Percentiles rank a stretch among this genome's conserved stretches.
Conservation (phyloP, 1,140 invertebrate species). For the Steinernema khuongi region DNA sequence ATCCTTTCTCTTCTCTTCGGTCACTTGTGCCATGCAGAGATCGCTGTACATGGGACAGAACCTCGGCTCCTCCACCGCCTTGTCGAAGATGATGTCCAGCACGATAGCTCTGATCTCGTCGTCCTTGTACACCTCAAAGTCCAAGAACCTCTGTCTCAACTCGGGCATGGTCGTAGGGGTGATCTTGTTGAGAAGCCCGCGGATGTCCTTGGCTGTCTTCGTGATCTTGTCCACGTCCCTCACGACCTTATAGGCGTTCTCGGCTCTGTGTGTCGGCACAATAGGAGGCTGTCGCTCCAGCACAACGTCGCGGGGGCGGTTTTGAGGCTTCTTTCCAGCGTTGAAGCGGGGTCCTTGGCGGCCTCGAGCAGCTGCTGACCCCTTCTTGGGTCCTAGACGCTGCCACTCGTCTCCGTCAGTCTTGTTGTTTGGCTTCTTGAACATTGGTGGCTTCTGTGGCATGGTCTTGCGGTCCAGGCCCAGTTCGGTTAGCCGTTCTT, state of each 20-base stretch:
- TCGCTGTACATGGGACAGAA: conserved; percentile 54
- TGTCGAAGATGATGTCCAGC: conserved; percentile 54
- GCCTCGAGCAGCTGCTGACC: conserved; percentile 8
- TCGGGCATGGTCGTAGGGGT: conserved; percentile 48
- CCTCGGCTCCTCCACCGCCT: conserved; percentile 54
- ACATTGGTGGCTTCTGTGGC: not conserved
- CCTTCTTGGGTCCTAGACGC: not conserved
- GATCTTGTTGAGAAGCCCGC: conserved; percentile 53
- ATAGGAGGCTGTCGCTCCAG: conserved; percentile 5
- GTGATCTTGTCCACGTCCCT: conserved; percentile 29
- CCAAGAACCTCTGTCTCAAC: conserved; percentile 41
- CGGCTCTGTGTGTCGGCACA: conserved; percentile 14
- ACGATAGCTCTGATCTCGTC: conserved; percentile 27
- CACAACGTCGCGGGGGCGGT: too few relatives aligned
- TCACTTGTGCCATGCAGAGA: conserved; percentile 45
- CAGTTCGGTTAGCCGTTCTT: not conserved
- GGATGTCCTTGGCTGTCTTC: conserved; percentile 37
- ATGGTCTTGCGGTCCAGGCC: conserved; percentile 25
- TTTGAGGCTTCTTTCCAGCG: conserved; percentile 8
- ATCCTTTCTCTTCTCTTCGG: not conserved
- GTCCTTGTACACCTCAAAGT: conserved; percentile 38
- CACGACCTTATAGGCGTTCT: conserved; percentile 38
- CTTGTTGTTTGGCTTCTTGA: not conserved
- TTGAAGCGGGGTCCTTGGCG: not conserved
- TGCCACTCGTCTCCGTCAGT: too few relatives aligned